Evolutionary conservation across 2,113 vertebrate genomes (phyloP).

Genomic region (Pseudonaja textilis): DNA sequence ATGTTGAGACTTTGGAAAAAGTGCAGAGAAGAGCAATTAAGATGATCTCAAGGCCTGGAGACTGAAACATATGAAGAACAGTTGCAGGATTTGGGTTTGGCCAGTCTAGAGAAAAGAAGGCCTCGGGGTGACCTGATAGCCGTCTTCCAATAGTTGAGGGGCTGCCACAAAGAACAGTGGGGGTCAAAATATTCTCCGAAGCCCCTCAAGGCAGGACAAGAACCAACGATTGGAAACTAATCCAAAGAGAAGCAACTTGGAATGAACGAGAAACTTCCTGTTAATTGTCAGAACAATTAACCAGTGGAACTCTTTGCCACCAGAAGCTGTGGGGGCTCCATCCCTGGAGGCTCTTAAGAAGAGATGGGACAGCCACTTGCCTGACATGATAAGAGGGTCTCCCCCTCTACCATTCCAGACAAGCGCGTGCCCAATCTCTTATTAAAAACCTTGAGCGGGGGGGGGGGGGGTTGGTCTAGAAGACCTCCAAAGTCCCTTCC

Average conservation of each 20-base stretch:
- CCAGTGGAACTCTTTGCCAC: not conserved
- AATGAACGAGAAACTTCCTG: not conserved
- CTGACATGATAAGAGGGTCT: not conserved
- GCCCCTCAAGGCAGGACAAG: not conserved
- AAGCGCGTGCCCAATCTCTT: too few relatives aligned
- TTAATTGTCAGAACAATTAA: not conserved
- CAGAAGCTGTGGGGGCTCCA: not conserved
- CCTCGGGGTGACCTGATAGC: not conserved
- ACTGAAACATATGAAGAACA: not conserved
- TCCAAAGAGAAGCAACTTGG: not conserved
- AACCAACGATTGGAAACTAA: not conserved
- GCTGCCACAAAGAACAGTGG: not conserved
- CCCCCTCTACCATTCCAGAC: too few relatives aligned
- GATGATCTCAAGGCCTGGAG: not conserved
- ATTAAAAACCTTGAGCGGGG: not conserved
- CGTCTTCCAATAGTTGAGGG: not conserved
- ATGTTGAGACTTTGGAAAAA: too few relatives aligned
- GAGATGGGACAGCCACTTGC: not conserved
- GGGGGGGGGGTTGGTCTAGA: not conserved
- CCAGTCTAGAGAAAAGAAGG: not conserved
- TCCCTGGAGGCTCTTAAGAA: not conserved
- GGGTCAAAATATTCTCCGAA: not conserved
- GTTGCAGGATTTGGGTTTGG: not conserved
- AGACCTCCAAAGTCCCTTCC: not conserved
- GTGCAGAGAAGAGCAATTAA: too few relatives aligned